These are phyloP conservation scores for Athalia cordata DNA, from an alignment of 2,888 invertebrate genomes.

Conservation along the genomic window DNA sequence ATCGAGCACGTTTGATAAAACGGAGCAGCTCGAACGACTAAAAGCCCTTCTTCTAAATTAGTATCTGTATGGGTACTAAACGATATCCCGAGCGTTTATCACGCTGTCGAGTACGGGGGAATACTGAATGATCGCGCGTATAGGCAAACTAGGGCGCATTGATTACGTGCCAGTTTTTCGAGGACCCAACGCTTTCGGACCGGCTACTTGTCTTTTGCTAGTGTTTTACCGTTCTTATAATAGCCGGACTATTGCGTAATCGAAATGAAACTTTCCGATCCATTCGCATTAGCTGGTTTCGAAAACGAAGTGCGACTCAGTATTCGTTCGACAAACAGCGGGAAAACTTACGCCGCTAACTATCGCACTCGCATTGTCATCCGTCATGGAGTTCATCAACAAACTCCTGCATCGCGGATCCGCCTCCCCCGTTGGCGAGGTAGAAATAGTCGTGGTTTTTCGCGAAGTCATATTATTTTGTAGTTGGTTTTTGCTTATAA, in stretches of 20 bases:
- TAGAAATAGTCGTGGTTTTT: conserved; percentile 1
- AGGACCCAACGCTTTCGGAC: conserved; percentile 20
- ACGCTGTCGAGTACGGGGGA: conserved; percentile 9
- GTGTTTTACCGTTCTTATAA: conserved; percentile 42
- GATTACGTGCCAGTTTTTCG: conserved; percentile 44
- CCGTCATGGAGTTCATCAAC: conserved; percentile 64
- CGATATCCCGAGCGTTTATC: conserved; percentile 10
- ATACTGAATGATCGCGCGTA: conserved; percentile 12
- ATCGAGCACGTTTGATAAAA: no score
- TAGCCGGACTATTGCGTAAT: conserved; percentile 36
- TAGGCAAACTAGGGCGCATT: conserved; percentile 8
- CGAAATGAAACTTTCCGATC: conserved; percentile 29
- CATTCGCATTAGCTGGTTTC: conserved; percentile 30
- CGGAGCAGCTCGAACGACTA: neutral
- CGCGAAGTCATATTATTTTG: neutral
- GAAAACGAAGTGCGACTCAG: conserved; percentile 37
- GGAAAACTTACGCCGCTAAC: neutral
- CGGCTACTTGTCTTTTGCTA: conserved; percentile 28
- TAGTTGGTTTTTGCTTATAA: neutral
- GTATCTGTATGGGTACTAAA: neutral
- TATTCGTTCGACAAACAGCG: conserved; percentile 30
- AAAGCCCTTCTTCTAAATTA: neutral
- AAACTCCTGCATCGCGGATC: conserved; percentile 58
- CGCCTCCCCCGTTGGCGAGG: conserved; percentile 31
- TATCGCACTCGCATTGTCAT: conserved; percentile 2